Base-by-base conservation (phyloP, 35 echinoderm and acorn worm genomes). In the Patiria miniata region DNA sequence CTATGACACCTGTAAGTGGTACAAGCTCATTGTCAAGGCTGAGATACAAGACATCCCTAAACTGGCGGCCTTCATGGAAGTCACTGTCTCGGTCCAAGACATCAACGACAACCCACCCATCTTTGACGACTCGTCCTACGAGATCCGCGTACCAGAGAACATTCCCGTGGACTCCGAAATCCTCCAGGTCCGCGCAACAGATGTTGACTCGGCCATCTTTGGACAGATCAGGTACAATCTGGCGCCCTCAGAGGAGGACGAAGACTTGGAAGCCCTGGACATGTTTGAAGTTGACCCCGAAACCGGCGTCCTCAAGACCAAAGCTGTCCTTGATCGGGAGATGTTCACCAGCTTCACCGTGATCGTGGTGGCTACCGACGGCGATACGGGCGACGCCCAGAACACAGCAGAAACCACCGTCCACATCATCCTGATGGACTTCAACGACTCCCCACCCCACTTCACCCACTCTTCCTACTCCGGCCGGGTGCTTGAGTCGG, bases 91-190 rank as follows among this genome's bases (percentile, higher is more conserved):
- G 8, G 87, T 99, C 17, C 80, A 86, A 4, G 96, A 99, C 61
- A 57, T 94, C 10, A 99, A 99, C 30, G 96, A 99, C 39, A 99
- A 99, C 77, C 52, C 93, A 61, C 96, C 96, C 0, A 38, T 92
- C 21, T 99, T 99, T 86, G 93, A 94, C 28, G 83, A 89, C 26
- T 42, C 80, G 39, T 26, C 39, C 14, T 99, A 99, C 51, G 78
- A 78, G 26, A 79, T 99, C 22, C 88, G 53, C 22, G 83, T 99
- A 4, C 92, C 85, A 23, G 96, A 99, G 30, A 85, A 94, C 40
- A 83, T 78, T 14, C n/a, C 77, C 15, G 51, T 93, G 1, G 90
- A 91, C 54, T 85, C 88, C 21, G 54, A 76, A 0, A 91, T 99
- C n/a, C 40, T 99, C 14, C 86, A 90, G 83, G 96, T 99, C 0